Conservation (phyloP, 2,113 vertebrate species). For the Callipepla squamata region DNA sequence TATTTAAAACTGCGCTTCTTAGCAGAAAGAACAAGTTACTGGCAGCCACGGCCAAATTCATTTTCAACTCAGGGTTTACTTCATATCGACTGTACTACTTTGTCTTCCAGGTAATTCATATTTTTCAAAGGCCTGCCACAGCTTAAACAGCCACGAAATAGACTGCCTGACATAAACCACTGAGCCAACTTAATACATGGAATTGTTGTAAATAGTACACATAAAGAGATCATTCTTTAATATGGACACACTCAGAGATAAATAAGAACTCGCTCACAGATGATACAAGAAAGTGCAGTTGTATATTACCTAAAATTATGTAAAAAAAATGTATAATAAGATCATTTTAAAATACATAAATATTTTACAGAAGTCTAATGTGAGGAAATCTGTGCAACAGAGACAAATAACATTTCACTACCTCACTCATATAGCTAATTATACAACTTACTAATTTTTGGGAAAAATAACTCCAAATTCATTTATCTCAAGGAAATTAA, state of each 20-base stretch:
- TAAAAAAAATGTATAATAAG: neutral
- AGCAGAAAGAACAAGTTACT: neutral
- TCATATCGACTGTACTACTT: neutral
- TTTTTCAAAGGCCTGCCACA: neutral
- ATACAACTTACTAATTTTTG: neutral
- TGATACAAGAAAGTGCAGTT: neutral
- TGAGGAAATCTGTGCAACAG: neutral
- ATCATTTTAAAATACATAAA: neutral
- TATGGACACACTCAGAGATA: neutral
- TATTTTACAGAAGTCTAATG: neutral
- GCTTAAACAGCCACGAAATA: neutral
- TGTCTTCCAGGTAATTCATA: neutral
- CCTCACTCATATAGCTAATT: neutral
- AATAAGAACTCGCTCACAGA: neutral
- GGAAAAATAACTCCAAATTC: neutral
- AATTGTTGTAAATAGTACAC: neutral
- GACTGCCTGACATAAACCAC: neutral
- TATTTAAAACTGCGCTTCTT: constrained; percentile 17
- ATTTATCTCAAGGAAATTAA: neutral
- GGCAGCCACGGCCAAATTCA: neutral
- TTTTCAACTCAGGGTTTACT: constrained; percentile 2
- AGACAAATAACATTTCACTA: neutral
- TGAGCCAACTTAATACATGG: neutral
- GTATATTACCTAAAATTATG: neutral
- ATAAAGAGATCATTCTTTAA: neutral